Evolutionary conservation across 2,888 invertebrate species (phyloP).

Genomic region (Phania funesta): DNA sequence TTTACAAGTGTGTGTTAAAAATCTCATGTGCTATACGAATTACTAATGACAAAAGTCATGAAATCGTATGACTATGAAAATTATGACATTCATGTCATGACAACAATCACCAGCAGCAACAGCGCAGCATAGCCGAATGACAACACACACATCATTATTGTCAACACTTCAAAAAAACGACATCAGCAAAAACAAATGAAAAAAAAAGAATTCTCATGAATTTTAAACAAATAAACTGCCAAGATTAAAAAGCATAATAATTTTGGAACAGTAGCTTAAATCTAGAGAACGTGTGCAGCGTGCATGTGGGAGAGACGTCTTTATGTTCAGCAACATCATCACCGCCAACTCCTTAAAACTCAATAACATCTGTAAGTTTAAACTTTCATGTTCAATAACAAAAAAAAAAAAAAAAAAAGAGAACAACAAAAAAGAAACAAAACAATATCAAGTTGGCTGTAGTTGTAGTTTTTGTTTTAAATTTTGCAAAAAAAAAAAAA

Average conservation of each 20-base stretch:
- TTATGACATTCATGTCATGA: conserved; percentile 58
- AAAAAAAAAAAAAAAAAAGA: neutral
- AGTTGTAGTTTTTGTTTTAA: conserved; percentile 5
- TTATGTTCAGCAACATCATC: conserved; percentile 20
- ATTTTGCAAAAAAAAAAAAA: neutral
- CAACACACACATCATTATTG: conserved; percentile 47
- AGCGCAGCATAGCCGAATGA: too few relatives aligned
- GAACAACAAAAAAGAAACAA: neutral
- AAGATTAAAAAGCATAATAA: conserved; percentile 11
- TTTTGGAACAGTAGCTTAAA: conserved; percentile 48
- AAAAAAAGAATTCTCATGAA: conserved; percentile 2
- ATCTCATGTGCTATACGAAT: conserved; percentile 53
- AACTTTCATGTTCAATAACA: conserved; percentile 47
- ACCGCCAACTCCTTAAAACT: conserved; percentile 31
- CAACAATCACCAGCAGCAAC: neutral
- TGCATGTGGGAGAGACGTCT: conserved; percentile 41
- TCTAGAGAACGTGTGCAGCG: conserved; percentile 30
- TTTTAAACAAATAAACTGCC: conserved; percentile 4
- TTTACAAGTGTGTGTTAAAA: conserved; percentile 54
- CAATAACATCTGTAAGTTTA: conserved; percentile 63
- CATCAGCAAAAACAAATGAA: neutral
- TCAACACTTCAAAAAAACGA: conserved; percentile 25
- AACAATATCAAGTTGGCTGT: conserved; percentile 39
- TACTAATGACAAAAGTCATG: conserved; percentile 52
- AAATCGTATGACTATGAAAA: conserved; percentile 51